Base-by-base conservation (phyloP, 2,797 vertebrate species). In the Intellagama lesueurii region DNA sequence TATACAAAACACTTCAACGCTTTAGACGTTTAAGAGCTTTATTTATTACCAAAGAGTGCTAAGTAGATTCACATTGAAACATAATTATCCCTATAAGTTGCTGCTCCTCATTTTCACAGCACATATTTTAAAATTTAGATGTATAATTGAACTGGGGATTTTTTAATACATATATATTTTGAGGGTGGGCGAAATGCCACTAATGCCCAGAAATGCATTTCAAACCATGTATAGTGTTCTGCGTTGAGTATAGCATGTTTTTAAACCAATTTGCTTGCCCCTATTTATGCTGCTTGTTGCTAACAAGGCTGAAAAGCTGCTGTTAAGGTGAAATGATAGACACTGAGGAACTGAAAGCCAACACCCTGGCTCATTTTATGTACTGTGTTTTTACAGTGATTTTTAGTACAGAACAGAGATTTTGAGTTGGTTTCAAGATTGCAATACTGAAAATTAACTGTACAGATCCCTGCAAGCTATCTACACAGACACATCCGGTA, bases 41-140 rank as follows among this genome's bases (percentile, higher is more conserved):
- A 80, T 94, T 95, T 95, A 89, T 88, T 93, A 90, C 83, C 32
- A 94, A 90, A 86, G 91, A 90, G 73, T 93, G 75, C 7, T 92
- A 92, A 92, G 19, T 90, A 47, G 35, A 95, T 95, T 94, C 85
- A 94, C 90, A 93, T 92, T 94, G 91, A 94, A 95, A 95, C 94
- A 32, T 81, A 95, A 91, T 93, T 94, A 91, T 92, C 86, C 82
- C 70, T 93, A 75, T 78, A 91, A 56, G 2, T 60, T 90, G n/a
- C 85, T 93, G 91, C 81, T 91, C n/a, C 86, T 94, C 88, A 77
- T 93, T 95, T 95, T 95, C 81, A 90, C 85, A 93, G 64, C 35
- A 94, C 28, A 69, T 56, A 92, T 89, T 94, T 94, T 19, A 92
- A 90, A 92, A 86, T 94, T 96, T 95, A 91, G 93, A 94, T 93